Evolutionary conservation across 1,140 invertebrate species (phyloP), one percentile per base, ranked within the genome.

Genomic region (Ceratosolen fusciceps): DNA sequence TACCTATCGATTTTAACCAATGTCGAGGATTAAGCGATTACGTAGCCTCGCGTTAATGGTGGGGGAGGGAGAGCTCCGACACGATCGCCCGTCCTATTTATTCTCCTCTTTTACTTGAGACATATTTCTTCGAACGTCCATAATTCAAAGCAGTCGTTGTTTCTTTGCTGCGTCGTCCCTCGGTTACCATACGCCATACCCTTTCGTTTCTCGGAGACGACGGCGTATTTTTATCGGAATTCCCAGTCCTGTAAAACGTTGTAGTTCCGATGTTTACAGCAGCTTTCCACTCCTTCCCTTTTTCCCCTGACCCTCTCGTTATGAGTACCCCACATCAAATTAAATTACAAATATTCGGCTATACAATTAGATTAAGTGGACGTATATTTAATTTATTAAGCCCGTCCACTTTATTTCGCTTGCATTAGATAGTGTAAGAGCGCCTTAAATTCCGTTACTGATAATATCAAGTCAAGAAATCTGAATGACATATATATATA

Each of bases 201-300:
- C n/a, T n/a, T n/a, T n/a, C 16, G 65, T 24, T 67, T 39, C 65
- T 8, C 1, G 26, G 39, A 24, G 24, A 43, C 67, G n/a, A 70
- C 29, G 77, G 79, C 79, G 77, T 60, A 80, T 82, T 83, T 75
- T 80, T 82, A 82, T 82, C 81, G 81, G 81, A 83, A 84, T 83
- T 80, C 72, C 74, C 49, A 19, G 70, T 72, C 71, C 56, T 80
- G 49, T 43, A 52, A 49, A 71, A 71, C 31, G 43, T 47, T 73
- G 39, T 37, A 79, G 58, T 56, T 58, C 37, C 80, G 82, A 84
- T 82, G 80, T 81, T 82, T 80, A 80, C 73, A 65, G 71, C 52
- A 67, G 24, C n/a, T 21, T 74, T 39, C 24, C 12, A 67, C 54
- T 81, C 49, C 54, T 47, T 62, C 54, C 82, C 49, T 56, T 47